Evolutionary conservation across 2,888 invertebrate genomes (phyloP), one percentile per base, ranked within the genome.

Genomic region (Synanthedon myopaeformis): DNA sequence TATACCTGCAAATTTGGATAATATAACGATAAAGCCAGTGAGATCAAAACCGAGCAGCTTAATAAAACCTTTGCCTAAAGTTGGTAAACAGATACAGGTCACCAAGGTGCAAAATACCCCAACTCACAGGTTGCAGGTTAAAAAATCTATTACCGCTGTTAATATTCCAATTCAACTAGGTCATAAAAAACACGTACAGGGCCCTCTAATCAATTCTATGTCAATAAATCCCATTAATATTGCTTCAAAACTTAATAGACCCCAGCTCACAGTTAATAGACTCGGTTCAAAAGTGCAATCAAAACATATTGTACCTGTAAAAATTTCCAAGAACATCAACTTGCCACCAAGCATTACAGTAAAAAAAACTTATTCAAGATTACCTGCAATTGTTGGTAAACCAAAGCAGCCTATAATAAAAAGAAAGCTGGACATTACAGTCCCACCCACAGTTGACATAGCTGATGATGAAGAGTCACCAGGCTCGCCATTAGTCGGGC

Each of bases 261-360:
- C 61, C 49, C 59, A 61, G 55, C 12, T 61, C 52, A 50, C 19
- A 10, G 55, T 64, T 2, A 67, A 60, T 53, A 69, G 60, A 56
- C n/a, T 56, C 12, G 58, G 12, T 49, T 4, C 52, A 52, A 51
- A 41, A 51, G 58, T 57, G 51, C 2, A 56, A 10, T 35, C 62
- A 8, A 68, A 61, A 55, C 61, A 57, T 35, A 58, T 66, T 2
- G 59, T 66, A 13, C 62, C 54, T 53, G 59, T 67, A 50, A 59
- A 64, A 53, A 63, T 55, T 48, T 55, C 65, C 23, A 61, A 55
- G 51, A 51, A 71, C 19, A 57, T 78, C 49, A 70, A 62, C 52
- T 67, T 84, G 53, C 82, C 83, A n/a, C 58, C 82, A 28, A 70
- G 75, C 51, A 77, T 84, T 5, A 82, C 82, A 54, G 61, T 84